Evolutionary conservation across 1,140 invertebrate genomes (phyloP), one percentile per base, ranked within the genome.

Genomic region (Holcopasites calliopsidis): DNA sequence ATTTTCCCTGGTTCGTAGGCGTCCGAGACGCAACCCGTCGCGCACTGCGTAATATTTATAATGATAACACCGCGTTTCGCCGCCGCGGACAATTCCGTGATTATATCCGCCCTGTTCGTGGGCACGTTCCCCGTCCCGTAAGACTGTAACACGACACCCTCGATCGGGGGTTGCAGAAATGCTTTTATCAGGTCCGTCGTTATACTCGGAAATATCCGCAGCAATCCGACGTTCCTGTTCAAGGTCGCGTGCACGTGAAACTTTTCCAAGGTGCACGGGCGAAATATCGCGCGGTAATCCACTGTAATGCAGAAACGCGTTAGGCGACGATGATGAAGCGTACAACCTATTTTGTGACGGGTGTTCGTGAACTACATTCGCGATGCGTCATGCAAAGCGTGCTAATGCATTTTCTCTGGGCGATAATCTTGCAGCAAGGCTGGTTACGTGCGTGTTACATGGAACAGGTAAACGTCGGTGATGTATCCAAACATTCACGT

Each of bases 111-210:
- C 18, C 97, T 92, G 85, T 97, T 96, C 0, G 94, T 94, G 0
- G 98, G 98, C 23, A 98, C 94, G 87, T 99, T 99, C 1, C 98
- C 98, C 1, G 96, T 93, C 8, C 98, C 98, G 84, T 98, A 99
- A 0, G 96, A 97, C 90, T 99, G 97, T 16, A 99, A 89, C 0
- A 99, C 95, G 3, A 99, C 95, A 10, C 97, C 98, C 84, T 96
- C 93, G 55, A 97, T 96, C 0, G 97, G 97, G 4, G 96, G 94
- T 77, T 95, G 94, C 28, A 98, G 91, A 86, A 98, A 97, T 0
- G 96, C 95, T 70, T 93, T 92, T 68, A 98, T 95, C 11, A 96
- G 95, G 71, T 95, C 93, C 16, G 93, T 92, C 18, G 96, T 96
- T 77, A 99, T 98, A 77, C 96, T 97, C 0, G 98, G 98, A 89